Base-by-base conservation (phyloP, 2,113 vertebrate genomes). In the Trinectes maculatus region DNA sequence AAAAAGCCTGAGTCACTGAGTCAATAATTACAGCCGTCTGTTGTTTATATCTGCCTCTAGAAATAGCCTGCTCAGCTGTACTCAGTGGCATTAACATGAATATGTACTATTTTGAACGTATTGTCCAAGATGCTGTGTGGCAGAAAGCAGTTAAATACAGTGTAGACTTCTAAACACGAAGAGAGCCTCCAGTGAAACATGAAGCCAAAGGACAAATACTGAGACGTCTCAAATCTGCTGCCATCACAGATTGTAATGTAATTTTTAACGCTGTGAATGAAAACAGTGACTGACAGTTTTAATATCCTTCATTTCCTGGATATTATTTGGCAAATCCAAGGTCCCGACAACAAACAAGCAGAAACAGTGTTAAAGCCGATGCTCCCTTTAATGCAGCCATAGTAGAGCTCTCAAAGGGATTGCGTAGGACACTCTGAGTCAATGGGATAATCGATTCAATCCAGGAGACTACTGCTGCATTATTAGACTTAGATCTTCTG, bases 391-490 rank as follows among this genome's bases (percentile, higher is more conserved):
- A 80, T 73, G 57, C 64, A 71, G 59, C 76, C 43, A 54, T 53
- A 44, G 31, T 36, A 39, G 47, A 69, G 77, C 66, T 62, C 72
- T 77, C 42, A 74, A 52, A 69, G 64, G 63, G 43, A 73, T 58
- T 68, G 58, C 33, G 72, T 22, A 77, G 84, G 80, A 80, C 80
- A 61, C 65, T 64, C 40, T 21, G 67, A 77, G 72, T 80, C 83
- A 77, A 78, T 77, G 70, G 86, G 82, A 67, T 43, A 19, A 87
- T 91, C 77, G 80, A 89, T 89, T 68, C 44, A 54, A 49, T 71
- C 77, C 77, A 67, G 61, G 82, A 89, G 82, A 79, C 55, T 12
- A 58, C 67, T 83, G 85, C 82, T 85, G 84, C 86, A 89, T 82
- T 84, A 84, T 44, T 77, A 86, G 74, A 78, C 15, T n/a, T n/a